Evolutionary conservation across 2,888 invertebrate species (phyloP).

Genomic region (Stenoptilia bipunctidactyla): DNA sequence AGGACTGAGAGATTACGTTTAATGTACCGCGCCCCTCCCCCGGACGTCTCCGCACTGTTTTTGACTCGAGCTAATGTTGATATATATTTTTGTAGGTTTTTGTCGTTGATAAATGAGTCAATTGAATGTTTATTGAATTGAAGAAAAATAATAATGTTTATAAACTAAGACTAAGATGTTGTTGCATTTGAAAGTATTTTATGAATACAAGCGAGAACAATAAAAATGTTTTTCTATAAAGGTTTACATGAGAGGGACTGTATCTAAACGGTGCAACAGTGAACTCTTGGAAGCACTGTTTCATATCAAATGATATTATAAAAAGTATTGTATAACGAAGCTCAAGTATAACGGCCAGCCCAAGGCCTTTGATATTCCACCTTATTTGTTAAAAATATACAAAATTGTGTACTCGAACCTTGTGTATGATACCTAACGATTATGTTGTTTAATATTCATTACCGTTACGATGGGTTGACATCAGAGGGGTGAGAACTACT

Average conservation of each 20-base stretch:
- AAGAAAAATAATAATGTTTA: conserved; percentile 59
- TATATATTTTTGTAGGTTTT: conserved; percentile 69
- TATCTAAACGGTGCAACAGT: conserved; percentile 39
- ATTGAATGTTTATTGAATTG: conserved; percentile 68
- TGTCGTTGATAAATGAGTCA: conserved; percentile 70
- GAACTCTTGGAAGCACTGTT: conserved; percentile 52
- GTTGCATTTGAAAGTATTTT: conserved; percentile 71
- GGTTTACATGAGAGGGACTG: conserved; percentile 60
- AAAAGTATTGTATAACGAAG: conserved; percentile 22
- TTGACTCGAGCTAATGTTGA: conserved; percentile 64
- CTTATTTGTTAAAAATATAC: conserved; percentile 60
- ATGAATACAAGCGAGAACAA: conserved; percentile 68
- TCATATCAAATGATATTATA: conserved; percentile 61
- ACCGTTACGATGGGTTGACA: too few species aligned
- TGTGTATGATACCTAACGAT: conserved; percentile 10
- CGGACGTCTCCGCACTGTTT: conserved; percentile 41
- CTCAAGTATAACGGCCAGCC: conserved; percentile 39
- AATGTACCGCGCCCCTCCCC: conserved; percentile 21
- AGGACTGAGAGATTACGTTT: neutral
- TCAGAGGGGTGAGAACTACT: too few species aligned
- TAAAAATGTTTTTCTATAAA: conserved; percentile 67
- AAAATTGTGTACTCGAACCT: conserved; percentile 19
- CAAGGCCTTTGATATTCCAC: conserved; percentile 52
- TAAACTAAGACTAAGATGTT: conserved; percentile 67
- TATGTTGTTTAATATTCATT: neutral